Evolutionary conservation across 2,797 vertebrate species (phyloP), one percentile per base, ranked within the genome.

Genomic region (Hemitrygon akajei): DNA sequence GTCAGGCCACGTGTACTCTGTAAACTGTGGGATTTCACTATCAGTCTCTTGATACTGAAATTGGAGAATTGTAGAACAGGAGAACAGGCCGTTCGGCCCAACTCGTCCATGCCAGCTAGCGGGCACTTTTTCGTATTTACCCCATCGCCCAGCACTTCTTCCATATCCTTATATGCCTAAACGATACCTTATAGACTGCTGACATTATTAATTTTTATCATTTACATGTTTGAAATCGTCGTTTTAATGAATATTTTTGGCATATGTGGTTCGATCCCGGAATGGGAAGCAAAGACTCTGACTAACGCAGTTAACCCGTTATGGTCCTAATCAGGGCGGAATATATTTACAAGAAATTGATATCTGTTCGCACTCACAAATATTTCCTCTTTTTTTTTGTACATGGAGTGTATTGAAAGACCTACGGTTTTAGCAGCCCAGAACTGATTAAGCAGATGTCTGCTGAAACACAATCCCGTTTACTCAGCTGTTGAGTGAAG

Each of bases 401-500:
- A 37, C 37, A 76, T 16, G 25, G 40, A 18, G 63, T 47, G 71
- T 22, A 18, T 47, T 71, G 27, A 76, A 75, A 56, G 16, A 11
- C 71, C 22, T 30, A 30, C 7, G 25, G 7, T 75, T 75, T 76
- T 56, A 71, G 37, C 40, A 69, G 47, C 6, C 47, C 91, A 30
- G 91, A 20, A 18, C 37, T 73, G 34, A 71, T 56, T 56, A 75
- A 56, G 71, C 91, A 93, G 25, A 93, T 93, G 91, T 30, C 71
- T 93, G 91, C 14, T 47, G 58, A 30, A 93, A 47, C 71, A n/a
- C 91, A 75, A 93, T 56, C 71, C 71, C 71, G 91, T 93, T 93
- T 93, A 56, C 69, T 93, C 91, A 93, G 91, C 91, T 93, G 91
- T 76, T 76, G 40, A 56, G 58, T 76, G 40, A 76, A 93, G 71